These are phyloP conservation scores for Hemichromis elongatus DNA, from an alignment of 2,113 vertebrate genomes.

Conservation along the genomic window DNA sequence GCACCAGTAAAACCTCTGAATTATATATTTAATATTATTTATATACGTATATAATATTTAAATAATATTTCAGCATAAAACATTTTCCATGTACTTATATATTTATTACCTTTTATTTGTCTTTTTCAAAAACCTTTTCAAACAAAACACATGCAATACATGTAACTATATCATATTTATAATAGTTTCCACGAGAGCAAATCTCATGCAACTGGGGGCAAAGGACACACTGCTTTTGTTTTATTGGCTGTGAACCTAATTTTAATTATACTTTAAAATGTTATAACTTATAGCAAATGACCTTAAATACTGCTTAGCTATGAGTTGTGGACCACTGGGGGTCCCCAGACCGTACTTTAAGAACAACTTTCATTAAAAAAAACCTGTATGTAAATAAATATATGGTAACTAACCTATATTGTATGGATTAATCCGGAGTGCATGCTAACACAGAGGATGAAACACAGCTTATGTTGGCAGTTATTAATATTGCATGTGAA, in stretches of 20 bases:
- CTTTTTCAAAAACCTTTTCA: not conserved
- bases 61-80: not conserved
- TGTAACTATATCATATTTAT: not conserved
- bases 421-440: not conserved
- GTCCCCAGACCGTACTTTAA: not conserved
- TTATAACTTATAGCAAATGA: not conserved
- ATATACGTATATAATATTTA: not conserved
- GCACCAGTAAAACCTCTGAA: not conserved
- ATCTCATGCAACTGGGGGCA: not conserved
- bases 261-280: not conserved
- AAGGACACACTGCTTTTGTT: fast-evolving
- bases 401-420: not conserved
- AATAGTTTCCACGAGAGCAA: not conserved
- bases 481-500: not conserved
- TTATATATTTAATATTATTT: not conserved
- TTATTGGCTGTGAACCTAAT: not conserved
- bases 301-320: not conserved
- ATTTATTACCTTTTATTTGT: not conserved
- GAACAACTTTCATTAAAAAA: not conserved
- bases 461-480: not conserved
- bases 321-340: not conserved
- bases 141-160: not conserved
- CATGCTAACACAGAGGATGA: not conserved
- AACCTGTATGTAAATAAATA: not conserved
- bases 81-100: not conserved